These are phyloP conservation scores for Merodon equestris DNA, from an alignment of 2,888 invertebrate species.

Conservation along the genomic window DNA sequence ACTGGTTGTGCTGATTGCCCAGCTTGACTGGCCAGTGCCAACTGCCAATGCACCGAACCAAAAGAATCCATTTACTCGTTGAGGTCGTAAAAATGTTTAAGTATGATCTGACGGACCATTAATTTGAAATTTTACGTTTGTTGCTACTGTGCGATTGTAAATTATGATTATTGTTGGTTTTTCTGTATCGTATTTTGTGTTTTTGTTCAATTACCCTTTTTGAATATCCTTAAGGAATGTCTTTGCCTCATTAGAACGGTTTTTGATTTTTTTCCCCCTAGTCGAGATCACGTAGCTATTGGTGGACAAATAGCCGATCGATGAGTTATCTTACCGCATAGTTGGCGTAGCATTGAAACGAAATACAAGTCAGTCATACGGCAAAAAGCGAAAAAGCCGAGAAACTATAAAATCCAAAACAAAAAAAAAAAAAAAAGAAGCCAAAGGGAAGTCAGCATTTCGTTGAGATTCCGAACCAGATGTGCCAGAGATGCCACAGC, in stretches of 20 bases:
- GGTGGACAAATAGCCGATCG: not conserved
- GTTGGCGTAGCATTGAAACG: not conserved
- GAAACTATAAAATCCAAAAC: not conserved
- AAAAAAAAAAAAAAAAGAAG: slow-evolving; percentile 19
- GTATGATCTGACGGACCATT: slow-evolving; percentile 77
- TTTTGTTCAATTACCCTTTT: slow-evolving; percentile 8
- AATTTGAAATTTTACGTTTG: slow-evolving; percentile 76
- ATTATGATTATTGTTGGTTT: slow-evolving; percentile 74
- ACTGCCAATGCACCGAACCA: slow-evolving; percentile 34
- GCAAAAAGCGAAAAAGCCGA: not conserved
- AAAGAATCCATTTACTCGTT: slow-evolving; percentile 64
- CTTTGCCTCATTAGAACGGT: no score
- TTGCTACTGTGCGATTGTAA: slow-evolving; percentile 76
- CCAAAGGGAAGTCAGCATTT: slow-evolving; percentile 36
- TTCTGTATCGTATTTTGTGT: slow-evolving; percentile 59
- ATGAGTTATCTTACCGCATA: not conserved
- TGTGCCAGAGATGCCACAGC: slow-evolving; percentile 39
- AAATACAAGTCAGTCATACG: no score
- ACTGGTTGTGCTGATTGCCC: slow-evolving; percentile 28
- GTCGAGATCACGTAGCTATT: no score
- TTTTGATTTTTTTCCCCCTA: no score
- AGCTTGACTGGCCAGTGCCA: not conserved
- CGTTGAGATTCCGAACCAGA: slow-evolving; percentile 37
- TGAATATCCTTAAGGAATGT: no score
- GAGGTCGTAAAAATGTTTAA: slow-evolving; percentile 75